Evolutionary conservation across 2,888 invertebrate species (phyloP), one percentile per base, ranked within the genome.

Genomic region (Lamproptera curius): DNA sequence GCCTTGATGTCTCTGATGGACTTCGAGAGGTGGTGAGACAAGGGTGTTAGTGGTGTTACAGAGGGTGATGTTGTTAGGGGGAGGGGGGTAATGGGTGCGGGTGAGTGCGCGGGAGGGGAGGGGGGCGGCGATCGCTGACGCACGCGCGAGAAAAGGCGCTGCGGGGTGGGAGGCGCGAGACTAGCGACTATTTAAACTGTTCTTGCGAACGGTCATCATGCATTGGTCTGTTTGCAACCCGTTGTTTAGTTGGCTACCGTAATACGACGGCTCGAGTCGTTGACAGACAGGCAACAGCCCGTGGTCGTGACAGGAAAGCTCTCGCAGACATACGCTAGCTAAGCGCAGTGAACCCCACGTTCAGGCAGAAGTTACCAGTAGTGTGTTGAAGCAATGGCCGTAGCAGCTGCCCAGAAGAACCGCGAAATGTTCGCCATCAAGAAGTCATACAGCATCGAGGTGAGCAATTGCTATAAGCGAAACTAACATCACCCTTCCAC

Each of bases 361-460:
- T 82, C 88, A 86, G 86, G 86, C 83, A 66, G 70, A 65, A 53
- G 76, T 85, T 82, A 82, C 89, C 73, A 76, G 79, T 82, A 80
- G 74, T 73, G 84, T 85, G 82, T 75, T 65, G 69, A 76, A 89
- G 85, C 71, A 91, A 95, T 95, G 93, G 95, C 95, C 87, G 95
- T 95, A 73, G 95, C 95, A 77, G 95, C 95, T 79, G 95, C 95
- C 59, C 95, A 96, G 89, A 96, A 96, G 90, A 97, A 95, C 89
- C 93, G 97, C 82, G 96, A 97, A 88, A 94, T 96, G 94, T 97
- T 97, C 91, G 96, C 97, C 82, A 97, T 97, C 90, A 97, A 97
- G 90, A 97, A 97, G 83, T 96, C 96, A 61, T 97, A 97, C 92
- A 97, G 96, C 90, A 96, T 97, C 83, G 97, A 97, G 95, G 97